Percentiles rank a stretch among this genome's conserved stretches.
Conservation (phyloP, 2,888 invertebrate genomes). For the Synergus umbraculus region DNA sequence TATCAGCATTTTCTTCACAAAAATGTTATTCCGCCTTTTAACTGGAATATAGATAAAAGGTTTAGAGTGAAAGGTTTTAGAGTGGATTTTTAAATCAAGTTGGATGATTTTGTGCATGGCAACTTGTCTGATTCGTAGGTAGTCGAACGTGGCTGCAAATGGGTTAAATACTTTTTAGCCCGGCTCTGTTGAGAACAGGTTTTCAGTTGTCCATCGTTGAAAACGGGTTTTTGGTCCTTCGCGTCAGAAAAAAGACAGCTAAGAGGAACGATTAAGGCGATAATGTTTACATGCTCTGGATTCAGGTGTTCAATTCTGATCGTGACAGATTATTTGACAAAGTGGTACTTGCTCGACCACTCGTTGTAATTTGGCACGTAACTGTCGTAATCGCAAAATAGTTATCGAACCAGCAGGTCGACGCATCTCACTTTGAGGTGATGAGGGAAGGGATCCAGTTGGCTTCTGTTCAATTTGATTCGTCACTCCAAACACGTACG, state of each 20-base stretch:
- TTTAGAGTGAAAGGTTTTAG: background rate
- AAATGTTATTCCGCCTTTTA: too few relatives aligned
- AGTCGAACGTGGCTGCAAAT: slow-evolving; percentile 33
- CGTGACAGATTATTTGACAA: slow-evolving; percentile 37
- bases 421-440: slow-evolving; percentile 30
- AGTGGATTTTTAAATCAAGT: background rate
- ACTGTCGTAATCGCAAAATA: slow-evolving; percentile 38
- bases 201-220: slow-evolving; percentile 36
- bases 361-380: slow-evolving; percentile 38
- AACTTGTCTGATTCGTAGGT: slow-evolving; percentile 12
- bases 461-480: slow-evolving; percentile 37
- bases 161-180: slow-evolving; percentile 36
- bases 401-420: slow-evolving; percentile 31
- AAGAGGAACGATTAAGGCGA: slow-evolving; percentile 37
- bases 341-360: slow-evolving; percentile 29
- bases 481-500: slow-evolving; percentile 30
- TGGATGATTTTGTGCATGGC: background rate
- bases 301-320: slow-evolving; percentile 33
- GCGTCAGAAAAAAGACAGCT: slow-evolving; percentile 23
- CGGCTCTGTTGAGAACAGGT: slow-evolving; percentile 27
- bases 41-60: too few relatives aligned
- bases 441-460: slow-evolving; percentile 25
- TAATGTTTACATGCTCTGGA: slow-evolving; percentile 38
- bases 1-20: background rate
- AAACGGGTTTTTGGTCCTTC: slow-evolving; percentile 31